Evolutionary conservation across 2,888 invertebrate genomes (phyloP).

Genomic region (Scaeva pyrastri): DNA sequence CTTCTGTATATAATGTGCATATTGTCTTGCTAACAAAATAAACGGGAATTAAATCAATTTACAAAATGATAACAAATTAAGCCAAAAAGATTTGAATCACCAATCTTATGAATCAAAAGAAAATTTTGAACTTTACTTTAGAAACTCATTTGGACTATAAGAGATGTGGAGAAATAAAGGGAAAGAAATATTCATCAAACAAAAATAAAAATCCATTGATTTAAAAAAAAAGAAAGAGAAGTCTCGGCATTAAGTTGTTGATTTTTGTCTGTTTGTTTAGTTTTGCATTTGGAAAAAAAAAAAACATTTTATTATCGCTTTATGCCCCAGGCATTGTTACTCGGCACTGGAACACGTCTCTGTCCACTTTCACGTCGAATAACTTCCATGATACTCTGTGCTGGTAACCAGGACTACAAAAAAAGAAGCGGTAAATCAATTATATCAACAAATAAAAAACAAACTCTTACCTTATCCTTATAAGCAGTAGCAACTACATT

Average conservation of each 20-base stretch:
- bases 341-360: conserved; percentile 91
- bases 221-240: conserved; percentile 44
- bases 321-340: conserved; percentile 84
- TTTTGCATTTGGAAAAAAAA: conserved; percentile 11
- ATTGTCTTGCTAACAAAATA: conserved; percentile 65
- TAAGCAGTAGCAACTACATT: conserved; percentile 97
- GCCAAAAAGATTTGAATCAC: not conserved
- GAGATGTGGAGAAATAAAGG: not conserved
- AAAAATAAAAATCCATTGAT: conserved; percentile 36
- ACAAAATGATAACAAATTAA: conserved; percentile 32
- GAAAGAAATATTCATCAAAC: not conserved
- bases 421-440: not conserved
- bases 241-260: conserved; percentile 10
- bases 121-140: conserved; percentile 47
- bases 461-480: conserved; percentile 87
- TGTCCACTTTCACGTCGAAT: conserved; percentile 91
- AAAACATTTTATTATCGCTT: conserved; percentile 78
- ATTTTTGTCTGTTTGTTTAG: no score
- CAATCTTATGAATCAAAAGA: not conserved
- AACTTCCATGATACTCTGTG: conserved; percentile 92
- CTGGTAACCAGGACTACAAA: conserved; percentile 93
- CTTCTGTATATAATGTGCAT: conserved; percentile 6
- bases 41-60: not conserved
- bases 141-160: not conserved
- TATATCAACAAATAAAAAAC: conserved; percentile 56